phyloP scores from a whole-genome alignment of 2,797 vertebrate genomes.

The Halcyon leucocephala region DNA sequence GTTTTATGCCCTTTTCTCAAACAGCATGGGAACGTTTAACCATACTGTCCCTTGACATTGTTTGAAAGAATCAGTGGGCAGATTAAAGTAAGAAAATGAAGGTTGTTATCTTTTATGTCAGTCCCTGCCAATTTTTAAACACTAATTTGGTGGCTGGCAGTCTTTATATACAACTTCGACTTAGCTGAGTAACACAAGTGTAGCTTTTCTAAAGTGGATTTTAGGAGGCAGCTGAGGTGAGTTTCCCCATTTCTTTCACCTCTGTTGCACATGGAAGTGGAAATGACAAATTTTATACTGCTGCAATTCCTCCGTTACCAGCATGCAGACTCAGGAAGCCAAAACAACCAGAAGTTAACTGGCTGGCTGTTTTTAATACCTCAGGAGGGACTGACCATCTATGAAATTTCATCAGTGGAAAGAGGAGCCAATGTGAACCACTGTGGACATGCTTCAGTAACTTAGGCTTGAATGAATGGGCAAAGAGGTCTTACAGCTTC shows the following conservation, averaged over 20 bases:
- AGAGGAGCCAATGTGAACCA: neutral
- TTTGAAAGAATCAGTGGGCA: neutral
- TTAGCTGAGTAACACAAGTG: neutral
- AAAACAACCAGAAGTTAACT: neutral
- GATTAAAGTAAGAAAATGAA: neutral
- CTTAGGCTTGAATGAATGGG: neutral
- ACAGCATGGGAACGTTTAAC: neutral
- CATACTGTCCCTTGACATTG: neutral
- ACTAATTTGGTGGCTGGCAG: neutral
- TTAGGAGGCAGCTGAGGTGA: neutral
- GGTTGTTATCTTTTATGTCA: neutral
- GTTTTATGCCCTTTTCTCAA: slow-evolving; percentile 14
- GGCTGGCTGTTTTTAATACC: neutral
- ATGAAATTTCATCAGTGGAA: neutral
- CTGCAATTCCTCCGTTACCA: neutral
- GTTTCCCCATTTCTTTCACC: neutral
- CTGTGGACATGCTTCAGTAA: neutral
- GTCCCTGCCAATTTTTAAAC: neutral
- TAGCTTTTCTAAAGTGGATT: neutral
- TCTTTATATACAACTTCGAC: neutral
- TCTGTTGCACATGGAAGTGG: neutral
- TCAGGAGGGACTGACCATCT: neutral
- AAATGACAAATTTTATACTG: neutral
- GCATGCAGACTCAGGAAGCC: neutral
- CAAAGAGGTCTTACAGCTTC: neutral